Evolutionary conservation across 2,113 vertebrate species (phyloP).

Genomic region (Cricetomys ansorgei): DNA sequence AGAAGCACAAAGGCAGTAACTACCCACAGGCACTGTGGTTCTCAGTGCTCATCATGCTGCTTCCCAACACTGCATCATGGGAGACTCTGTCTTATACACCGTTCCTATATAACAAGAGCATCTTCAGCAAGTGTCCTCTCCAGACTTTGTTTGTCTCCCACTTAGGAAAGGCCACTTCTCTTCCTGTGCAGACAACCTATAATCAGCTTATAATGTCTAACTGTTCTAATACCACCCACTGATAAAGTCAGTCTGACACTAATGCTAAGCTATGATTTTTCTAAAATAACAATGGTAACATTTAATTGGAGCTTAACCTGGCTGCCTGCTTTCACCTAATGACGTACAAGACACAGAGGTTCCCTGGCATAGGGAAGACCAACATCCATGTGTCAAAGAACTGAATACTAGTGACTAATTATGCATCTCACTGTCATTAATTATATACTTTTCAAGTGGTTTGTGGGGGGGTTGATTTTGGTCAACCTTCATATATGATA

Average conservation of each 20-base stretch:
- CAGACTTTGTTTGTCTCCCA: neutral
- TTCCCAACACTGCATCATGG: neutral
- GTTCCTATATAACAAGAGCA: neutral
- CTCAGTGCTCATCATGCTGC: rapidly evolving
- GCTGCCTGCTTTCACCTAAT: conserved; percentile 42
- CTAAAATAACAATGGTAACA: conserved; percentile 62
- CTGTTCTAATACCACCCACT: conserved; percentile 34
- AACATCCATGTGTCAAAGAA: conserved; percentile 1
- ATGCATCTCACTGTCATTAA: neutral
- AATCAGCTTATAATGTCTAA: conserved; percentile 27
- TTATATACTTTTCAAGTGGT: neutral
- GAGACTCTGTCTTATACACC: neutral
- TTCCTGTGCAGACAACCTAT: neutral
- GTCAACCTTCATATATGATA: neutral
- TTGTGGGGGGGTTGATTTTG: neutral
- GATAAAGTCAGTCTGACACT: conserved; percentile 66
- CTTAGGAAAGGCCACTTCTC: neutral
- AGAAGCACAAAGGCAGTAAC: neutral
- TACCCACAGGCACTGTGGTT: neutral
- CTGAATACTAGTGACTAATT: neutral
- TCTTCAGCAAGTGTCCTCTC: neutral
- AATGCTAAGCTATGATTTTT: conserved; percentile 51
- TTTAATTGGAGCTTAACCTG: conserved; percentile 71
- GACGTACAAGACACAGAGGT: neutral
- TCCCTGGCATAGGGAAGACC: neutral